Conservation (phyloP, 2,113 vertebrate genomes). For the Mirounga angustirostris region DNA sequence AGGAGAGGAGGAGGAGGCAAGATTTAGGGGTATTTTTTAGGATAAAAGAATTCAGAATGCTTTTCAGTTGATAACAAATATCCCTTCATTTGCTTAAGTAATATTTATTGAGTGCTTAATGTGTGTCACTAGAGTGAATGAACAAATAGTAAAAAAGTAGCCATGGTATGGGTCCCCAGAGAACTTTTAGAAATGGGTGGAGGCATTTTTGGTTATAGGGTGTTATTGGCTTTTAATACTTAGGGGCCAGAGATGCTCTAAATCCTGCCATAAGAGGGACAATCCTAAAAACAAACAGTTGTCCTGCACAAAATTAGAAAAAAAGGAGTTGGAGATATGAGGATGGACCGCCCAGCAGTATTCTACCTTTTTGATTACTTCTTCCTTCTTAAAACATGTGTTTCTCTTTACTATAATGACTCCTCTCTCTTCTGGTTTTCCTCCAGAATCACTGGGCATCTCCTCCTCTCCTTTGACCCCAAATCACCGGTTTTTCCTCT, state of each 20-base stretch:
- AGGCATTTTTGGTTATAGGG: slow-evolving; percentile 36
- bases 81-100: neutral
- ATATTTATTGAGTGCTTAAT: slow-evolving; percentile 47
- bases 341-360: neutral
- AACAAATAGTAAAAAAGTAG: slow-evolving; percentile 3
- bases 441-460: neutral
- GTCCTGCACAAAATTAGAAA: slow-evolving; percentile 15
- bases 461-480: neutral
- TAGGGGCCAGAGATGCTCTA: neutral
- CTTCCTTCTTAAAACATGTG: neutral
- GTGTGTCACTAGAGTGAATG: neutral
- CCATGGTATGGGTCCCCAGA: neutral
- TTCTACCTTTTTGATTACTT: neutral
- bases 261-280: neutral
- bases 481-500: slow-evolving; percentile 7
- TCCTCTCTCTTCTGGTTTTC: neutral
- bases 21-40: neutral
- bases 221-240: slow-evolving; percentile 35
- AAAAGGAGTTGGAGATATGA: neutral
- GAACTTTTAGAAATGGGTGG: neutral
- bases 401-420: neutral
- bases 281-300: slow-evolving; percentile 41
- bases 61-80: slow-evolving; percentile 49
- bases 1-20: neutral
- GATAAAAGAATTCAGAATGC: neutral